Evolutionary conservation across 2,888 invertebrate species (phyloP), one percentile per base, ranked within the genome.

Genomic region (Branchellion lobata): DNA sequence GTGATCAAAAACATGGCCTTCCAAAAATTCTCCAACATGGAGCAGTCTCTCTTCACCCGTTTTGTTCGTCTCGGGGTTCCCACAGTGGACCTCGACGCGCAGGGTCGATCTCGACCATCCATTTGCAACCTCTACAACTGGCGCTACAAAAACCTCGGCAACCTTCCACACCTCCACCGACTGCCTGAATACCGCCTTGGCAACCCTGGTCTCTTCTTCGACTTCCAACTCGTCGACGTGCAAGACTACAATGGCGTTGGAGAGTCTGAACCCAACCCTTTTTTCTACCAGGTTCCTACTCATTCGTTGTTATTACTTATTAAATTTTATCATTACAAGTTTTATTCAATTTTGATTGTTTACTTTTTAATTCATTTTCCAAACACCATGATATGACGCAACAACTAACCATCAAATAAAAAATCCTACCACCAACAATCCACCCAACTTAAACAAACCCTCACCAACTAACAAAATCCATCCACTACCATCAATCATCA

Each of bases 1-100:
- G 97, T 99, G 18, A 97, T 99, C 72, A 99, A 99, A 89, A 99
- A 99, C 88, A 97, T 98, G 94, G 98, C 99, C 8, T 99, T 99
- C 89, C 98, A 99, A 88, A 99, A 99, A 87, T 99, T 96, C 88
- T 96, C 95, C 79, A 99, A 99, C 86, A 98, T 99, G 98, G 99
- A 99, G 86, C 99, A 99, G 89, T 96, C 96, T 78, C 90, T 99
- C 65, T 99, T 99, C 88, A 96, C 98, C 0, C 90, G 99, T 82
- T 92, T 99, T 87, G 97, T 99, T 21, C 90, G 97, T 8, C 90
- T 99, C 0, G 97, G 97, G 0, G 96, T 99, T 0, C 98, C 99
- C 0, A 96, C 96, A 0, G 94, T 99, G 0, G 95, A 98, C 86
- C 89, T 99, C 81, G 99, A 99, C 88, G 96, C 95, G 0, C 99